Evolutionary conservation across 2,797 vertebrate genomes (phyloP).

Genomic region (Moxostoma hubbsi): DNA sequence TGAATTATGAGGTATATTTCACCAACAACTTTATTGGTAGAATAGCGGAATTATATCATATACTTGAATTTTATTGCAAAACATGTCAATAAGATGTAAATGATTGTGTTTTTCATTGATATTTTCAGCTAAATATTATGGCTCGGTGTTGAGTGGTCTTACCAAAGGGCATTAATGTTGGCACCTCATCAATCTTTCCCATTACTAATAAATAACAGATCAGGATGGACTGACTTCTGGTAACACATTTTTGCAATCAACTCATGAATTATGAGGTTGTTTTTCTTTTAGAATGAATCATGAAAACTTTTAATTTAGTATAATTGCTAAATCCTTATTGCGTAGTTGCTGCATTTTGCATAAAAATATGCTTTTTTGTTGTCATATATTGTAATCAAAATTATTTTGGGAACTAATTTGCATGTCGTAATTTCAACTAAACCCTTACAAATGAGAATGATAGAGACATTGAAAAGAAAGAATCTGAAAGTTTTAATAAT

Average conservation of each 20-base stretch:
- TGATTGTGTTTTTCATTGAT: not conserved
- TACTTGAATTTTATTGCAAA: slow-evolving; percentile 6
- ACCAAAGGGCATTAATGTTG: slow-evolving; percentile 59
- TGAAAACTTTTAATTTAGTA: not conserved
- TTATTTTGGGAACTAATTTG: too few relatives aligned
- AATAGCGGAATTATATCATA: not conserved
- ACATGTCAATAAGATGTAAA: not conserved
- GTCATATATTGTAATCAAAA: not conserved
- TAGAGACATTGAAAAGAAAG: too few relatives aligned
- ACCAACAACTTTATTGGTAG: not conserved
- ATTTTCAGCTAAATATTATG: slow-evolving; percentile 23
- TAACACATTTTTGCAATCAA: slow-evolving; percentile 44
- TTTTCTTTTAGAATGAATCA: not conserved
- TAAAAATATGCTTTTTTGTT: not conserved
- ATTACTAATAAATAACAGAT: slow-evolving; percentile 60
- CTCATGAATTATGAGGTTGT: slow-evolving; percentile 72
- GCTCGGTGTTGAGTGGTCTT: slow-evolving; percentile 47
- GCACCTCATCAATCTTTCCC: slow-evolving; percentile 58
- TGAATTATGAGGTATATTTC: too few relatives aligned
- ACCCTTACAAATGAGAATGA: too few relatives aligned
- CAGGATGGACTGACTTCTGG: slow-evolving; percentile 63
- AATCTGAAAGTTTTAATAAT: too few relatives aligned
- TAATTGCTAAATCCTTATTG: not conserved
- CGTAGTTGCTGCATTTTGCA: not conserved
- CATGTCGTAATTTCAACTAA: too few relatives aligned